Base-by-base conservation (phyloP, 2,888 invertebrate species). In the Ecdyonurus torrentis region DNA sequence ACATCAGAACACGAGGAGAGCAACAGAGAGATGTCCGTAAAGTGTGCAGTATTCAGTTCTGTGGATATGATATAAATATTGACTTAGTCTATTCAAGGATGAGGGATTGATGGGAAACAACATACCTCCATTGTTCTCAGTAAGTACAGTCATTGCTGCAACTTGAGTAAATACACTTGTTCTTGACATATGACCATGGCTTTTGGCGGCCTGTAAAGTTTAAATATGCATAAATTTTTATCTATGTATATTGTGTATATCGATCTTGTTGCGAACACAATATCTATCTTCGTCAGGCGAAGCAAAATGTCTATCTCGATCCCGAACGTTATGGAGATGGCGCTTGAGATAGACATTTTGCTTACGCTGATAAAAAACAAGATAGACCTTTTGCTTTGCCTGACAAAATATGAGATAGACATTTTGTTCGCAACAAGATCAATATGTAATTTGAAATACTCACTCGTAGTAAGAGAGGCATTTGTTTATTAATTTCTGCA, bases 1-100 rank as follows among this genome's bases (percentile, higher is more conserved):
- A 88, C 85, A 66, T 85, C 81, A 0, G 74, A 74, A 67, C 86
- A 86, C 0, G 85, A 83, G 15, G 86, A 82, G 52, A 90, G 75
- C 23, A 91, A 72, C 24, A 79, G 70, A 0, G 85, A 82, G 59
- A 89, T 81, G 72, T 91, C 90, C 52, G 81, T 79, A 68, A 83
- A 83, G 66, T 86, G 81, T 19, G 85, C 84, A 0, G 76, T 72
- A 1, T 79, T 81, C 69, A 87, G 81, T 52, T 83, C 85, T 82
- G 70, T 55, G 74, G 74, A 63, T 60, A n/a, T n/a, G n/a, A n/a
- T n/a, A n/a, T n/a, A n/a, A n/a, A n/a, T n/a, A n/a, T n/a, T n/a
- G n/a, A n/a, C n/a, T n/a, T n/a, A n/a, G n/a, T n/a, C n/a, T n/a
- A n/a, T n/a, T n/a, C n/a, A n/a, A n/a, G n/a, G n/a, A n/a, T n/a